phyloP scores from a whole-genome alignment of 2,113 vertebrate species.

The Xenopus laevis region DNA sequence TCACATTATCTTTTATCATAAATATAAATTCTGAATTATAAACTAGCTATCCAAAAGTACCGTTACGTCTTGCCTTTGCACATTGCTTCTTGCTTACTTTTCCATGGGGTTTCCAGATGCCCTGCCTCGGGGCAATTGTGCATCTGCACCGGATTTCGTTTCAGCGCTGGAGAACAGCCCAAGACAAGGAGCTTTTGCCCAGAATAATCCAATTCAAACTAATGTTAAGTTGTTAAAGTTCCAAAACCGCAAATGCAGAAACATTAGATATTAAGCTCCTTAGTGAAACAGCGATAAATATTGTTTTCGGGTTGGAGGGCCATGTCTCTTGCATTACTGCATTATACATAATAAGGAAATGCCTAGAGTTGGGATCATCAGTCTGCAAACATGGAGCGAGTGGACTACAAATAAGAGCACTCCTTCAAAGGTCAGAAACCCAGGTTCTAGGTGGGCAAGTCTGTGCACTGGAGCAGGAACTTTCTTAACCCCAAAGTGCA shows the following conservation, averaged over 20 bases:
- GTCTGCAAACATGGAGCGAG: too few relatives aligned
- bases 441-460: too few relatives aligned
- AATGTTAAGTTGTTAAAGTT: constrained; percentile 38
- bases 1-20: too few relatives aligned
- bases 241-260: constrained; percentile 39
- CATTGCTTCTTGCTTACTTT: constrained; percentile 4
- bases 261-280: constrained; percentile 39
- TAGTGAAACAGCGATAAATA: constrained; percentile 34
- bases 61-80: too few relatives aligned
- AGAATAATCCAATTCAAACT: constrained; percentile 43
- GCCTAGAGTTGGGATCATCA: constrained; percentile 5
- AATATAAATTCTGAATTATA: not conserved
- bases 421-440: too few relatives aligned
- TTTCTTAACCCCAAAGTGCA: too few relatives aligned
- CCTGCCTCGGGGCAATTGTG: constrained; percentile 33
- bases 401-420: too few relatives aligned
- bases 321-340: constrained; percentile 5
- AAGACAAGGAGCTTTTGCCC: constrained; percentile 25
- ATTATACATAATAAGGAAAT: constrained; percentile 28
- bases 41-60: too few relatives aligned
- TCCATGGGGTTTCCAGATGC: constrained; percentile 42
- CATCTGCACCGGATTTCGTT: constrained; percentile 39
- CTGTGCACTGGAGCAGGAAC: too few relatives aligned
- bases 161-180: constrained; percentile 28
- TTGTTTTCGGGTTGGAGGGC: constrained; percentile 36